Conservation (phyloP, 2,113 vertebrate species). For the Rattus norvegicus region DNA sequence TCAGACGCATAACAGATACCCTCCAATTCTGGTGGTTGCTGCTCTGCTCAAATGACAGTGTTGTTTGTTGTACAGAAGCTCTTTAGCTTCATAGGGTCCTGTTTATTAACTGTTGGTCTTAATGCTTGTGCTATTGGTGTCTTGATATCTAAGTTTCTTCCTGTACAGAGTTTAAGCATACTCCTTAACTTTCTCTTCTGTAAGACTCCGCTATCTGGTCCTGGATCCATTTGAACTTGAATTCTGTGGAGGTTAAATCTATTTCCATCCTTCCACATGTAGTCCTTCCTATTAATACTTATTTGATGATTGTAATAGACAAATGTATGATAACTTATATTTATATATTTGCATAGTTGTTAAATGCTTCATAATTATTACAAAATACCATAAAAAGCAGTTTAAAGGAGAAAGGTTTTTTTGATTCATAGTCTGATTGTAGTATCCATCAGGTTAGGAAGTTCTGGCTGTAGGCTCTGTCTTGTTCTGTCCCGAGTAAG, state of each 20-base stretch:
- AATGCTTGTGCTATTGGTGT: no score
- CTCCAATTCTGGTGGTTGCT: neutral
- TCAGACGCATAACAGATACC: neutral
- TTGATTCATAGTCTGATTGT: neutral
- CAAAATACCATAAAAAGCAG: neutral
- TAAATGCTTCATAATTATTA: neutral
- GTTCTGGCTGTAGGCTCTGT: neutral
- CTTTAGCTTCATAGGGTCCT: neutral
- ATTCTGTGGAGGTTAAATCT: no score
- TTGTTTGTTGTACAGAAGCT: neutral
- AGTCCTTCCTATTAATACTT: neutral
- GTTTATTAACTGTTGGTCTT: neutral
- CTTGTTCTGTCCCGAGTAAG: neutral
- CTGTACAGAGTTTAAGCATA: neutral
- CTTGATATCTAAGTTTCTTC: neutral
- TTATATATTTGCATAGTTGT: neutral
- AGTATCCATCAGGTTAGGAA: neutral
- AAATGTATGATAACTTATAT: neutral
- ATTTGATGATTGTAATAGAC: neutral
- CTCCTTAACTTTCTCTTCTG: neutral
- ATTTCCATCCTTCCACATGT: no score
- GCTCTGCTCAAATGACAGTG: neutral
- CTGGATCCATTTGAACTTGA: no score
- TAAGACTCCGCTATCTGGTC: neutral
- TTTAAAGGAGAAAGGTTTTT: neutral